These are phyloP conservation scores for Calliphora vicina DNA, from an alignment of 1,140 invertebrate species.

Conservation along the genomic window DNA sequence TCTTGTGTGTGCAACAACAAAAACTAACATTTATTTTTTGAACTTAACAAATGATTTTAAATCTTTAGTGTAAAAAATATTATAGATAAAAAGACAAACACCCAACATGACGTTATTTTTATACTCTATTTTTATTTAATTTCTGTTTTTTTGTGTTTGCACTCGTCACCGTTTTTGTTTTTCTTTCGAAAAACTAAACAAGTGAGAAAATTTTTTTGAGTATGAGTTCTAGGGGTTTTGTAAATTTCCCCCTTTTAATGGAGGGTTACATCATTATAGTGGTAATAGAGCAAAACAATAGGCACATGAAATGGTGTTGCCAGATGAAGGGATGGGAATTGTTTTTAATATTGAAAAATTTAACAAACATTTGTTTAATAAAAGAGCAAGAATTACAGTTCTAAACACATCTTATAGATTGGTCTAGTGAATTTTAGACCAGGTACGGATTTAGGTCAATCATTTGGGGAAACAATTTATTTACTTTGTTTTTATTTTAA, in stretches of 20 bases:
- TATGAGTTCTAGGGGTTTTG: background rate
- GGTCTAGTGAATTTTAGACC: too few species aligned
- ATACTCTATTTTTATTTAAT: too few species aligned
- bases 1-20: background rate
- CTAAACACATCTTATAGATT: too few species aligned
- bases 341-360: too few species aligned
- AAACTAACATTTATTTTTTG: conserved; percentile 10
- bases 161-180: background rate
- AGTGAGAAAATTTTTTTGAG: background rate
- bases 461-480: too few species aligned
- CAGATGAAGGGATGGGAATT: background rate
- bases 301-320: background rate
- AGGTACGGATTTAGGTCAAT: too few species aligned
- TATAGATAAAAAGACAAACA: background rate
- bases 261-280: background rate
- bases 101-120: background rate
- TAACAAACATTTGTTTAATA: too few species aligned
- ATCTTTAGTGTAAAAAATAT: background rate
- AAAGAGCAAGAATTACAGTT: too few species aligned
- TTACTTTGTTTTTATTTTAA: too few species aligned
- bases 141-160: too few species aligned
- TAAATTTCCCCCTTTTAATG: background rate
- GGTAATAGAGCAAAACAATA: background rate
- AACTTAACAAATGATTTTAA: background rate
- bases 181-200: background rate